Conservation (phyloP, 2,888 invertebrate genomes). For the Nomada ferruginata region DNA sequence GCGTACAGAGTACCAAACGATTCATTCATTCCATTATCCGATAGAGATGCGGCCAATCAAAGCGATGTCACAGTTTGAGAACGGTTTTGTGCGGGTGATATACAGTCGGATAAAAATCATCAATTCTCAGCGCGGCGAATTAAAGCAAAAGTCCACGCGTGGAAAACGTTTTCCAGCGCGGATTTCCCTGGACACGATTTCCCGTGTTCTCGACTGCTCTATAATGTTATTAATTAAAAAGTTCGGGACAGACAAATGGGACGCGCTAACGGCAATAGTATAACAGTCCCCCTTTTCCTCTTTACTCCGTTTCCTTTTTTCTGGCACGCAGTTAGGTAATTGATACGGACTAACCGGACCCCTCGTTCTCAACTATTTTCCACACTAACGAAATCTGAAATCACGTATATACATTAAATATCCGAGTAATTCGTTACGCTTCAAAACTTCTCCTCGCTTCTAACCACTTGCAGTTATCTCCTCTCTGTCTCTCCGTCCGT, state of each 20-base stretch:
- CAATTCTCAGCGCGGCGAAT: conserved; percentile 32
- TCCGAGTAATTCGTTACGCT: conserved; percentile 81
- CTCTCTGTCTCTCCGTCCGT: conserved; percentile 35
- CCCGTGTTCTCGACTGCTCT: conserved; percentile 54
- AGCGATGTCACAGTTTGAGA: conserved; percentile 18
- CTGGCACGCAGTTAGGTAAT: conserved; percentile 74
- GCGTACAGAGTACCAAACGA: not conserved
- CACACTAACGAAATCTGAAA: conserved; percentile 80
- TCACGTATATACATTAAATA: conserved; percentile 79
- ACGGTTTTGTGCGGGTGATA: not conserved
- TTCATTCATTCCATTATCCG: conserved; percentile 35
- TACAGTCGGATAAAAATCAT: conserved; percentile 40
- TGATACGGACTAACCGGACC: conserved; percentile 74
- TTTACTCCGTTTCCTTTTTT: conserved; percentile 47
- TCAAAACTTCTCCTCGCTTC: conserved; percentile 73
- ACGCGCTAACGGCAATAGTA: conserved; percentile 67
- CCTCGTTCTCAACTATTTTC: conserved; percentile 79
- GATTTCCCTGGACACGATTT: conserved; percentile 39
- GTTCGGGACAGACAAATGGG: conserved; percentile 79
- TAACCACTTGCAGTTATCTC: conserved; percentile 19
- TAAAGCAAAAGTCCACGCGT: conserved; percentile 20
- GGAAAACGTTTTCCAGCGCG: conserved; percentile 25
- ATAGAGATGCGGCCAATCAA: conserved; percentile 37
- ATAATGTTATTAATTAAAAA: conserved; percentile 81
- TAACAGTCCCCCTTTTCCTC: conserved; percentile 23